Evolutionary conservation across 2,888 invertebrate genomes (phyloP), one percentile per base, ranked within the genome.

Genomic region (Chouioia cunea): DNA sequence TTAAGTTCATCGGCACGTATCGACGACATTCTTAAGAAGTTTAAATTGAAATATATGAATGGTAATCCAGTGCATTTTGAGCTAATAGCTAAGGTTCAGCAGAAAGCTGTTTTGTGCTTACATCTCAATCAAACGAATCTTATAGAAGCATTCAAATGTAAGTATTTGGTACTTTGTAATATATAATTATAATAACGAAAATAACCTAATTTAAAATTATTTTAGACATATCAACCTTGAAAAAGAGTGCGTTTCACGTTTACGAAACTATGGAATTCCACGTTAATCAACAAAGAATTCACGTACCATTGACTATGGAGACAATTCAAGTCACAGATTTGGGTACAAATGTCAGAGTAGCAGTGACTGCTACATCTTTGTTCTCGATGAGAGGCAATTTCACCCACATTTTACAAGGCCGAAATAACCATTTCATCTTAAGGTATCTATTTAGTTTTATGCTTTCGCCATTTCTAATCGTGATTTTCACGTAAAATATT

Each of bases 311-410:
- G 59, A 87, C 87, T 76, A 87, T 88, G 73, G 88, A 88, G 76
- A 88, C 87, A 43, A 80, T 87, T 2, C 88, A 88, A 73, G 88
- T 88, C n/a, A 89, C 89, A 1, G 89, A 89, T 75, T 77, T 90
- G 83, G 93, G 91, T 57, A 90, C 90, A 0, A 89, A 90, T 10
- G 88, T 89, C 0, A 85, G 89, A 4, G 81, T 90, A 0, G 90
- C 87, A 76, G 89, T 86, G 22, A 89, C 88, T 56, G 87, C 80
- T 71, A 88, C 80, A 63, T 89, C 81, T 0, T 87, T 93, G 53
- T 89, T 91, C 0, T 92, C 92, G 0, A 87, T 92, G 22, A 86
- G 93, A 70, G 93, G 93, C 0, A 92, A 92, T 74, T 88, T 93
- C 16, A 91, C 91, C 0, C 90, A 91, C 14, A 88, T 89, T 2